A percentile compares a stretch with the other conserved stretches of the same genome.
Evolutionary conservation across 2,888 invertebrate genomes (phyloP).

Genomic region (Papilio demoleus): DNA sequence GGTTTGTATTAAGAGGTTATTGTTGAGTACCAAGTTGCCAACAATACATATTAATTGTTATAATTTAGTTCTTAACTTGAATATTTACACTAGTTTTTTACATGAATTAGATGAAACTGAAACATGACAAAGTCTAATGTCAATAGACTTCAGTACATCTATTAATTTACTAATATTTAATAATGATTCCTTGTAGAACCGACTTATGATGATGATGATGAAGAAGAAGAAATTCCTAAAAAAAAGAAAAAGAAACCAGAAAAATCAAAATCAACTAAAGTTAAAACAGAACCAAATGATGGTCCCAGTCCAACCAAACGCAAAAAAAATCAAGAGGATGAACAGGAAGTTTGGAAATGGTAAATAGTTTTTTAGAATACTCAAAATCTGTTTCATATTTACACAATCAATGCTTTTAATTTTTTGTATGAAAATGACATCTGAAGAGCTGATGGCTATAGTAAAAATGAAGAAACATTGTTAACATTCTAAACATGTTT

Average conservation of each 20-base stretch:
- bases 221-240: constrained; percentile 80
- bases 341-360: constrained; percentile 96
- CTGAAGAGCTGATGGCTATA: too few relatives aligned
- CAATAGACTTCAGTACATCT: not conserved
- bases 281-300: constrained; percentile 63
- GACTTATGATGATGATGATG: constrained; percentile 83
- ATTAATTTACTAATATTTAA: not conserved
- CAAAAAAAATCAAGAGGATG: constrained; percentile 92
- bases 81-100: too few relatives aligned
- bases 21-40: not conserved
- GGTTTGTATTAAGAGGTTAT: constrained; percentile 59
- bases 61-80: too few relatives aligned
- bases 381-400: not conserved
- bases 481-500: too few relatives aligned
- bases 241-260: constrained; percentile 79
- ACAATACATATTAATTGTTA: not conserved
- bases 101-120: too few relatives aligned
- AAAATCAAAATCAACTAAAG: constrained; percentile 63
- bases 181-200: constrained; percentile 60
- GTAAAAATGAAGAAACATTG: too few relatives aligned
- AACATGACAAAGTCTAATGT: too few relatives aligned
- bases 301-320: constrained; percentile 84
- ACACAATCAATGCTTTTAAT: too few relatives aligned
- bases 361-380: constrained; percentile 69
- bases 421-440: too few relatives aligned